Evolutionary conservation across 2,113 vertebrate species (phyloP).

Genomic region (Pagrus major): DNA sequence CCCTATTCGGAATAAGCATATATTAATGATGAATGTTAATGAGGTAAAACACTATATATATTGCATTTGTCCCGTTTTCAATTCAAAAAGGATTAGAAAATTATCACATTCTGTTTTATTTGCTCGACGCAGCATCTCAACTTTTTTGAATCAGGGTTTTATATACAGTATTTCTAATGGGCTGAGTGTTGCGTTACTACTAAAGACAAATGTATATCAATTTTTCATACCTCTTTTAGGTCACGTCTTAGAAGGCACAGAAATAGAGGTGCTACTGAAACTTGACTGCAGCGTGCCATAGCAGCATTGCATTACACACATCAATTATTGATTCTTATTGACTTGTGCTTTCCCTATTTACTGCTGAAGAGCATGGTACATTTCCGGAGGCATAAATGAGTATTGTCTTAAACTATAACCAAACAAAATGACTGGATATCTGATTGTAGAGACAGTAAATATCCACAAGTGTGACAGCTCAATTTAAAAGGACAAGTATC

Average conservation of each 20-base stretch:
- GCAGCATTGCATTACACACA: slow-evolving; percentile 4
- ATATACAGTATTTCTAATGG: not conserved
- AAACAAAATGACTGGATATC: not conserved
- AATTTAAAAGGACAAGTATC: not conserved
- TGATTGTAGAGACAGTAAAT: not conserved
- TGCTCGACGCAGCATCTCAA: too few species aligned
- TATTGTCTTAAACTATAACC: not conserved
- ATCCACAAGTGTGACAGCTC: not conserved
- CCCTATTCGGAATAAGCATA: too few species aligned
- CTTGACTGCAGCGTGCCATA: not conserved
- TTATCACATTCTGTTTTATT: too few species aligned
- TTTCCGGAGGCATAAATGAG: not conserved
- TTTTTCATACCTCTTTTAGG: not conserved
- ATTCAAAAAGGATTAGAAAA: too few species aligned
- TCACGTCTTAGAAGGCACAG: not conserved
- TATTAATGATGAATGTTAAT: too few species aligned
- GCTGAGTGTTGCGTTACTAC: not conserved
- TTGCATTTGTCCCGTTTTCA: too few species aligned
- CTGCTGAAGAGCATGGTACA: not conserved
- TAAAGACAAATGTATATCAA: not conserved
- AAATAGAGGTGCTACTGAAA: slow-evolving; percentile 19
- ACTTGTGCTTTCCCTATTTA: not conserved
- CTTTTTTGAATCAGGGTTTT: too few species aligned
- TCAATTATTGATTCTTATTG: slow-evolving; percentile 17
- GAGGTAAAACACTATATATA: too few species aligned